Evolutionary conservation across 2,113 vertebrate species (phyloP).

Genomic region (Tautogolabrus adspersus): DNA sequence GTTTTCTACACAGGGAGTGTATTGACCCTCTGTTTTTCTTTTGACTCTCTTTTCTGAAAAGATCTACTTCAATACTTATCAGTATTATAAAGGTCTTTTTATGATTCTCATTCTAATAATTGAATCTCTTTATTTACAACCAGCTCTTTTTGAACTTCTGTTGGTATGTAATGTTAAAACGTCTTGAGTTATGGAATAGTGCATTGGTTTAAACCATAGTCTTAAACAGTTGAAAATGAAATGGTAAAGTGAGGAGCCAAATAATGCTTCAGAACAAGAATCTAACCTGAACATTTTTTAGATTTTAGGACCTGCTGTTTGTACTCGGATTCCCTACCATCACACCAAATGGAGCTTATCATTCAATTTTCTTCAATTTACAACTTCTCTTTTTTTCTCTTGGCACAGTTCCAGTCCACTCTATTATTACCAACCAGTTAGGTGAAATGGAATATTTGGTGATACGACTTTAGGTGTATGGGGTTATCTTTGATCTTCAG

Average conservation of each 20-base stretch:
- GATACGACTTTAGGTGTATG: slow-evolving; percentile 38
- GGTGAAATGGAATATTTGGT: slow-evolving; percentile 42
- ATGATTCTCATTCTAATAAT: slow-evolving; percentile 24
- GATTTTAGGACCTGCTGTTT: slow-evolving; percentile 51
- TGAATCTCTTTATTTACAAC: slow-evolving; percentile 18
- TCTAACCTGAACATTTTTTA: slow-evolving; percentile 28
- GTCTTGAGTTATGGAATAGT: slow-evolving; percentile 37
- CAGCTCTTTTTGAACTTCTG: slow-evolving; percentile 40
- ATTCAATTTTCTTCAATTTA: slow-evolving; percentile 65
- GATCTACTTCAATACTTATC: slow-evolving; percentile 19
- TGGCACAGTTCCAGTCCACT: background rate
- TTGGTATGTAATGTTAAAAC: slow-evolving; percentile 46
- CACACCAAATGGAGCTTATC: slow-evolving; percentile 31
- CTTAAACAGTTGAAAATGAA: slow-evolving; percentile 34
- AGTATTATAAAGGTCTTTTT: slow-evolving; percentile 16
- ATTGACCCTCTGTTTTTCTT: slow-evolving; percentile 3
- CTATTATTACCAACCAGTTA: slow-evolving; percentile 28
- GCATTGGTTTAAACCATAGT: slow-evolving; percentile 39
- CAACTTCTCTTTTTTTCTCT: slow-evolving; percentile 25
- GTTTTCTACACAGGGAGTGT: background rate
- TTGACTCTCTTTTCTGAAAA: slow-evolving; percentile 19
- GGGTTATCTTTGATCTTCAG: slow-evolving; percentile 53
- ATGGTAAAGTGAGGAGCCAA: slow-evolving; percentile 42
- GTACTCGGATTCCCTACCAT: slow-evolving; percentile 23
- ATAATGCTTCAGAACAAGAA: slow-evolving; percentile 57